Percentiles rank a stretch among this genome's conserved stretches.
These are phyloP conservation scores for Coranthus polyacanthus DNA, from an alignment of 2,797 vertebrate species.

Conservation along the genomic window DNA sequence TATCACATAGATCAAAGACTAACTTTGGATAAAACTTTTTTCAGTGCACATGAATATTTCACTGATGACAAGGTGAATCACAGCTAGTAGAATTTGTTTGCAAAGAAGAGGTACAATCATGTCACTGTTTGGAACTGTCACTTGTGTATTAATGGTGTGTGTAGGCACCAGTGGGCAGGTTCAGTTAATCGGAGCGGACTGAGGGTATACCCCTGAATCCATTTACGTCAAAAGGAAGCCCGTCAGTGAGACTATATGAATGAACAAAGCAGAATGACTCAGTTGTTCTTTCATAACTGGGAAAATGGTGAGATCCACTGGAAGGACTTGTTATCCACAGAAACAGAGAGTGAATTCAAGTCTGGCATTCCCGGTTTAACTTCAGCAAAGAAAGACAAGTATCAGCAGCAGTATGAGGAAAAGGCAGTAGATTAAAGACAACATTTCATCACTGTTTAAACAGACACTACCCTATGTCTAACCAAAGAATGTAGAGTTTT, in stretches of 20 bases:
- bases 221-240: constrained; percentile 77
- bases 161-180: constrained; percentile 65
- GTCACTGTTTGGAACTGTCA: constrained; percentile 83
- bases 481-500: too few species aligned
- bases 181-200: constrained; percentile 76
- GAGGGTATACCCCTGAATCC: constrained; percentile 64
- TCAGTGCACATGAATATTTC: constrained; percentile 84
- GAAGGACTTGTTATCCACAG: neutral
- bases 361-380: too few species aligned
- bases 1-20: constrained; percentile 56
- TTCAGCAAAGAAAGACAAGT: too few species aligned
- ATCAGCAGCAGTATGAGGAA: too few species aligned
- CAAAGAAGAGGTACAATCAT: constrained; percentile 71
- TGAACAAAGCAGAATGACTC: constrained; percentile 63
- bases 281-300: constrained; percentile 40
- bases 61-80: constrained; percentile 84
- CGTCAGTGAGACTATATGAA: constrained; percentile 69
- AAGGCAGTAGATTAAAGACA: too few species aligned
- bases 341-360: too few species aligned
- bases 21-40: constrained; percentile 70
- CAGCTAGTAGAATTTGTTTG: constrained; percentile 74
- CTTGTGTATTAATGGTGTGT: constrained; percentile 76
- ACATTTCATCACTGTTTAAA: too few species aligned
- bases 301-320: constrained; percentile 1
- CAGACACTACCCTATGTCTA: too few species aligned